Evolutionary conservation across 1,140 invertebrate species (phyloP), one percentile per base, ranked within the genome.

Genomic region (Platyscapa corneri): DNA sequence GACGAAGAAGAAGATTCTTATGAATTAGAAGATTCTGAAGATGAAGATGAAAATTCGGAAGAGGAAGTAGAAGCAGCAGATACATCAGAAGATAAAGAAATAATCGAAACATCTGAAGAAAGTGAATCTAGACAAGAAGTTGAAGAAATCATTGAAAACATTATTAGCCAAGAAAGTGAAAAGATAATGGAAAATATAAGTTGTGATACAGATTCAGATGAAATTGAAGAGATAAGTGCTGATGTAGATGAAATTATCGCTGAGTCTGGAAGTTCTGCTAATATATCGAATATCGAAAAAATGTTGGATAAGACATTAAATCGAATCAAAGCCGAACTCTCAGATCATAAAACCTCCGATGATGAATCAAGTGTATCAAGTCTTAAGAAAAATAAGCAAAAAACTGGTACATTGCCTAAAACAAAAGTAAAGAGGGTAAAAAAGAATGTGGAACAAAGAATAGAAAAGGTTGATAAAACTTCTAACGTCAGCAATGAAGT

Each of bases 141-240:
- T 18, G 75, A 56, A n/a, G 85, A 83, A 53, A 23, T 37, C 0
- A 18, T 0, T 14, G 37, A 42, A 49, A 18, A 37, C 8, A 81
- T 34, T 32, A 23, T 0, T 53, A 81, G n/a, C 12, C 27, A 53
- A 30, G 20, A 37, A 39, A 70, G 23, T 32, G 46, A 83, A 18
- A 49, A 81, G 12, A 39, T 42, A 27, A 53, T 81, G 8, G 86
- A 83, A 84, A 46, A 74, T 14, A 89, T 88, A 3, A 89, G 67
- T 79, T 87, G 91, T 30, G 93, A 94, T 88, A 93, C 93, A 70
- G 93, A 94, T 87, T 93, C 93, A 37, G 90, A 94, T 87, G 93
- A 95, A 5, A n/a, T 74, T 20, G 83, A 83, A 83, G 81, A 87
- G 78, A 46, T 84, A 83, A 75, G 84, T 77, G 79, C 49, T 53